Conservation (phyloP, 2,888 invertebrate genomes). For the Perizoma affinitatum region DNA sequence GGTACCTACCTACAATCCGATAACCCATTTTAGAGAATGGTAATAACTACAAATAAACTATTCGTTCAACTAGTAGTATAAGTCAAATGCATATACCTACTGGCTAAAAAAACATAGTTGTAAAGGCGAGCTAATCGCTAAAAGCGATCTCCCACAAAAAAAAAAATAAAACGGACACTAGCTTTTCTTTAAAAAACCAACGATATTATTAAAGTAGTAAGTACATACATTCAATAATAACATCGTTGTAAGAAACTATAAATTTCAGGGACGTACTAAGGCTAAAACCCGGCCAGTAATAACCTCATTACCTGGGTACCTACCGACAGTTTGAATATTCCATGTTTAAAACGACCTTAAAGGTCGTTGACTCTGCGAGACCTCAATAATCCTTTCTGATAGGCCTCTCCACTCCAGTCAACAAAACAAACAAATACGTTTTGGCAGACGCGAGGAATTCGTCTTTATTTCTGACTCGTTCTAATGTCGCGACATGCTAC, state of each 20-base stretch:
- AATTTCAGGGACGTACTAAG: slow-evolving; percentile 11
- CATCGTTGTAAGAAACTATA: no score
- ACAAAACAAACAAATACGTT: slow-evolving; percentile 39
- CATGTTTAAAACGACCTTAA: slow-evolving; percentile 24
- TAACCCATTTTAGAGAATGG: no score
- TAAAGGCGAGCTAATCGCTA: no score
- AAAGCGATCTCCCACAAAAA: no score
- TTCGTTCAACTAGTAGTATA: no score
- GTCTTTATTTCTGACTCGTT: slow-evolving; percentile 56
- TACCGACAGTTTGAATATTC: slow-evolving; percentile 3
- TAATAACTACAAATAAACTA: no score
- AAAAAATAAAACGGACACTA: no score
- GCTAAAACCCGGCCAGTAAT: not conserved
- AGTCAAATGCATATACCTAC: no score
- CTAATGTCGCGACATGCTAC: slow-evolving; percentile 44
- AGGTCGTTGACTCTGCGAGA: slow-evolving; percentile 29
- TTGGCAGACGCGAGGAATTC: slow-evolving; percentile 47
- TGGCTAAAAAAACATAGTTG: no score
- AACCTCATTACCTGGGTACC: slow-evolving; percentile 13
- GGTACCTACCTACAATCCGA: no score
- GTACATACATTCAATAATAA: no score
- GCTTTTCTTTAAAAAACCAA: not conserved
- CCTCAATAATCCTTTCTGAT: slow-evolving; percentile 25
- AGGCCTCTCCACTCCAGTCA: slow-evolving; percentile 29
- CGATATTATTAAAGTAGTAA: no score